Evolutionary conservation across 2,113 vertebrate genomes (phyloP), one percentile per base, ranked within the genome.

Genomic region (Nycticorax nycticorax): DNA sequence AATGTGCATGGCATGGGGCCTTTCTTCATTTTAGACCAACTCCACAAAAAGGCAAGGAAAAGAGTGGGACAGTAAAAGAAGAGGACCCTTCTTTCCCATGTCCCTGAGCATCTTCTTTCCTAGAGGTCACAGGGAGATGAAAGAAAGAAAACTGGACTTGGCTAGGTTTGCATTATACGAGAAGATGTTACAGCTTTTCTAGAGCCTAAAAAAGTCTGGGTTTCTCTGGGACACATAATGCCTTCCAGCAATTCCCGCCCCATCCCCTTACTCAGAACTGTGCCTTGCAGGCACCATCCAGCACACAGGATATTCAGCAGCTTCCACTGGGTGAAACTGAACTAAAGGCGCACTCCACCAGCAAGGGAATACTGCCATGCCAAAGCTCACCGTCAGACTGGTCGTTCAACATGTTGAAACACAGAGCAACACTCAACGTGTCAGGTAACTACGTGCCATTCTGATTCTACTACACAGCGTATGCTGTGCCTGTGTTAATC

Each of bases 401-500:
- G 22, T 19, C 57, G 73, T 28, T 59, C 35, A 68, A 39, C 17
- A 8, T 6, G 10, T 5, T 59, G 30, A 86, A 80, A 85, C 30
- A 35, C 32, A 26, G 47, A 3, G 0, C 12, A 63, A 72, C 7
- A 4, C 24, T 32, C 43, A 21, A 1, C 0, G 1, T 13, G 21
- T 21, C 5, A 1, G n/a, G 20, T 8, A 77, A 60, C 22, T 14
- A 45, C 4, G 1, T 27, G 33, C 35, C 45, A 37, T 48, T 72
- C 33, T 37, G 19, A 69, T 35, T 35, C 56, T 45, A 26, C 37
- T 67, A 53, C 24, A 32, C 37, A 50, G 22, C 0, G 0, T 8
- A 50, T 33, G 37, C 16, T 53, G 23, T 10, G 26, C 26, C 50
- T 47, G 14, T 12, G 26, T 19, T 45, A 28, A 22, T 28, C 56